Evolutionary conservation across 2,113 vertebrate genomes (phyloP).

Genomic region (Narcine bancroftii): DNA sequence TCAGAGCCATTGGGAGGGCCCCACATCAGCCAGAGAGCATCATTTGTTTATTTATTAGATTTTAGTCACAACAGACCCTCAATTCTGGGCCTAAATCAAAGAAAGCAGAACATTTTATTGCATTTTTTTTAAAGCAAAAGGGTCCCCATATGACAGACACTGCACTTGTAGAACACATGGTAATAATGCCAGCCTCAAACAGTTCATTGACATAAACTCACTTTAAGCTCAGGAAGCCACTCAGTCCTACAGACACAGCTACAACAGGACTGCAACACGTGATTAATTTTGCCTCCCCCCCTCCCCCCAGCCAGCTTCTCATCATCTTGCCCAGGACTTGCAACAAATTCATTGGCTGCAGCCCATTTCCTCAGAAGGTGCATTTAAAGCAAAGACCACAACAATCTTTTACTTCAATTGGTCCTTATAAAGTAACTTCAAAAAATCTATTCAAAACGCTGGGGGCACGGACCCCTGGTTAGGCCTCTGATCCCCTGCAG

Average conservation of each 20-base stretch:
- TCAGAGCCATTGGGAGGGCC: not conserved
- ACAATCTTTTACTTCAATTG: not conserved
- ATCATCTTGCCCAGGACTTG: not conserved
- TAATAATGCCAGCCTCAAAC: slow-evolving; percentile 19
- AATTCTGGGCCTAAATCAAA: slow-evolving; percentile 29
- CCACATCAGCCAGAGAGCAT: not conserved
- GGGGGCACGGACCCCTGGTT: not conserved
- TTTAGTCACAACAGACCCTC: slow-evolving; percentile 20
- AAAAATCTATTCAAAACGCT: not conserved
- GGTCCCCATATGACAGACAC: slow-evolving; percentile 26
- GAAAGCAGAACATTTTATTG: slow-evolving; percentile 35
- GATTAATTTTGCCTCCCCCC: not conserved
- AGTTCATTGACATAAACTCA: slow-evolving; percentile 27
- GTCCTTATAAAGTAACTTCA: slow-evolving; percentile 5
- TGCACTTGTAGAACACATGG: slow-evolving; percentile 11
- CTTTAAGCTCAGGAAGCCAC: slow-evolving; percentile 32
- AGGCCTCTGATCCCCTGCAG: not conserved
- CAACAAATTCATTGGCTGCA: no score
- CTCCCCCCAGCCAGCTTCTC: not conserved
- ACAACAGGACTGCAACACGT: slow-evolving; percentile 25
- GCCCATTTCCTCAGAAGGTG: slow-evolving; percentile 12
- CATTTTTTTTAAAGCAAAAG: not conserved
- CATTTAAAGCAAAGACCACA: not conserved
- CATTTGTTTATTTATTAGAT: not conserved
- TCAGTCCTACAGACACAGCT: slow-evolving; percentile 18